These are phyloP conservation scores for Caranx ignobilis DNA, from an alignment of 2,113 vertebrate genomes.

Conservation along the genomic window DNA sequence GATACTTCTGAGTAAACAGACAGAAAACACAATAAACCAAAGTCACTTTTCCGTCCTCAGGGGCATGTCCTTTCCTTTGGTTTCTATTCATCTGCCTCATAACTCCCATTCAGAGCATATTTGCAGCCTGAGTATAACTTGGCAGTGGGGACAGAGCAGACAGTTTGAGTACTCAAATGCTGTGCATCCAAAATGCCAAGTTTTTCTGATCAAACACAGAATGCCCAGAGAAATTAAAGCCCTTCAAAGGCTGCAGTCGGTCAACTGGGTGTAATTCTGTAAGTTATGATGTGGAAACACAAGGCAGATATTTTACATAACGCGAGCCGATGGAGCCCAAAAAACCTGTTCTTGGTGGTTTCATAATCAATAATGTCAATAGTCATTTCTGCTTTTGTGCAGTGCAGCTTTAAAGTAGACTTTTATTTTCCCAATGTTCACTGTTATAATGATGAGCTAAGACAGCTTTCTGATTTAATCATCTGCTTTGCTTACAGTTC, in stretches of 20 bases:
- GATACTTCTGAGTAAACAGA: constrained; percentile 28
- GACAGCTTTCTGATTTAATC: constrained; percentile 77
- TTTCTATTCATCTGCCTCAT: constrained; percentile 29
- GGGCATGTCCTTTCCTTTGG: constrained; percentile 50
- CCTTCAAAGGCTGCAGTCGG: constrained; percentile 51
- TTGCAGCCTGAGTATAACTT: constrained; percentile 19
- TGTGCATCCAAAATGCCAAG: constrained; percentile 60
- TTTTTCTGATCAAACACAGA: constrained; percentile 65
- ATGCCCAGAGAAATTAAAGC: constrained; percentile 61
- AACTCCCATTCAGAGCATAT: constrained; percentile 32
- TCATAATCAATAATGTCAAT: constrained; percentile 59
- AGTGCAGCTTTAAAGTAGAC: constrained; percentile 31
- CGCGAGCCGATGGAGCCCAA: neutral
- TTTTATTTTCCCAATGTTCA: constrained; percentile 49
- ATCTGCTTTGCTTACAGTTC: constrained; percentile 72
- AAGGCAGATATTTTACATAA: constrained; percentile 41
- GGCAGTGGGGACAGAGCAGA: constrained; percentile 19
- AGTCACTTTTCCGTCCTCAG: constrained; percentile 8
- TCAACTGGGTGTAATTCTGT: constrained; percentile 51
- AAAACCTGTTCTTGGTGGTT: constrained; percentile 37
- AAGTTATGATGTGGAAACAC: constrained; percentile 23
- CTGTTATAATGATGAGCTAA: constrained; percentile 64
- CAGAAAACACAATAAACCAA: constrained; percentile 1
- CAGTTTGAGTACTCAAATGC: constrained; percentile 34
- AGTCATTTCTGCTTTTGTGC: constrained; percentile 35